phyloP scores from a whole-genome alignment of 2,888 invertebrate species.

The Volucella inanis region DNA sequence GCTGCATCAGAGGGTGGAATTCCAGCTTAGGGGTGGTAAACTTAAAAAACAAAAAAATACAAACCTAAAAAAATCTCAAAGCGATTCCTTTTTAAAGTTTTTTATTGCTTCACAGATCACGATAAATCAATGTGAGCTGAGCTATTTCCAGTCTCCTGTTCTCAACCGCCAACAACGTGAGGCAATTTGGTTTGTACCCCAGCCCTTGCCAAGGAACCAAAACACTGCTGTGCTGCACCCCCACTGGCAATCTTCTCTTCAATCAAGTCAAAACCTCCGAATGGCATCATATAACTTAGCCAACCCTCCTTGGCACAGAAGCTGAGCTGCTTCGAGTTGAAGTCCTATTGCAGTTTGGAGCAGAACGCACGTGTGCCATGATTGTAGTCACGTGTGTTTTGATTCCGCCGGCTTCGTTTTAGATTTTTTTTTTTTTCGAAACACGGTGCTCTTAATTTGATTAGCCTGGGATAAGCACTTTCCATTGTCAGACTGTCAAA shows the following conservation, averaged over 20 bases:
- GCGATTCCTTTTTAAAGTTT: slow-evolving; percentile 73
- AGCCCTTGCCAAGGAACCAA: slow-evolving; percentile 1
- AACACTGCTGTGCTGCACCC: slow-evolving; percentile 39
- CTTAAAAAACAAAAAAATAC: slow-evolving; percentile 47
- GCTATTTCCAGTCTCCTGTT: slow-evolving; percentile 50
- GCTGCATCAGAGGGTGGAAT: slow-evolving; percentile 34
- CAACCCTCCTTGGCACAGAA: slow-evolving; percentile 40
- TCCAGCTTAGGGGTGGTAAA: slow-evolving; percentile 34
- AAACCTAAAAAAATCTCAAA: slow-evolving; percentile 32
- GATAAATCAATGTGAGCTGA: slow-evolving; percentile 76
- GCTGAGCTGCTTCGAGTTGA: neutral
- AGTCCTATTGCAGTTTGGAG: slow-evolving; percentile 61
- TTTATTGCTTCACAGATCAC: slow-evolving; percentile 75
- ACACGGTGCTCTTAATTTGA: slow-evolving; percentile 65
- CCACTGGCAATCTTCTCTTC: slow-evolving; percentile 68
- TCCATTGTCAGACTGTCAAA: slow-evolving; percentile 70
- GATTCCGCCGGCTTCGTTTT: slow-evolving; percentile 77
- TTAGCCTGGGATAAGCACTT: slow-evolving; percentile 66
- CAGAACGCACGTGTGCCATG: slow-evolving; percentile 78
- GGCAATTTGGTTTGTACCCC: slow-evolving; percentile 55
- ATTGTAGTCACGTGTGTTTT: slow-evolving; percentile 84
- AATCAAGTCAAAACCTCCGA: slow-evolving; percentile 72
- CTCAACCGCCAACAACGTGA: slow-evolving; percentile 51
- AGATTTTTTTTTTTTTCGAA: slow-evolving; percentile 1
- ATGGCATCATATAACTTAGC: slow-evolving; percentile 37